Percentiles rank a stretch among this genome's conserved stretches.
Conservation (phyloP, 2,888 invertebrate genomes). For the Portevinia maculata region DNA sequence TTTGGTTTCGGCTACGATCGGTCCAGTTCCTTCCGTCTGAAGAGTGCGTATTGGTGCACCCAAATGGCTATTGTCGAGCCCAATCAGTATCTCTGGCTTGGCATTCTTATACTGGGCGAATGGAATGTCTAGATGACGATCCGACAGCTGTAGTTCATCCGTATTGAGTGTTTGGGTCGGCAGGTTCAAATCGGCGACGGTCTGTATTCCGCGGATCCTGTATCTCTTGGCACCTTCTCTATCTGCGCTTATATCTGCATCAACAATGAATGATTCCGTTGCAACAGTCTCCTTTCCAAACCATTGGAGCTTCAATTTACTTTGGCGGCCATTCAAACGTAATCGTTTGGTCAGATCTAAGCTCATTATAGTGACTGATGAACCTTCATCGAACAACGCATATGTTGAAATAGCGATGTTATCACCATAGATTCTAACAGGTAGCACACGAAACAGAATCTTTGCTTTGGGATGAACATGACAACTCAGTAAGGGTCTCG, state of each 20-base stretch:
- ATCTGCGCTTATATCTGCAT: too few species aligned
- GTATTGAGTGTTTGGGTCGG: slow-evolving; percentile 45
- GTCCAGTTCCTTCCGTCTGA: background rate
- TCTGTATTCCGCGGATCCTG: slow-evolving; percentile 32
- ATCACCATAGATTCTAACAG: slow-evolving; percentile 41
- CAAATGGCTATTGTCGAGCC: too few species aligned
- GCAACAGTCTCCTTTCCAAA: slow-evolving; percentile 47
- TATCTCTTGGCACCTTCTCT: slow-evolving; percentile 18
- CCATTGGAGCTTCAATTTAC: slow-evolving; percentile 58
- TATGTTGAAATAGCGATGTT: slow-evolving; percentile 25
- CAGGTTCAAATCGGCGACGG: slow-evolving; percentile 53
- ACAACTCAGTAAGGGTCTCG: slow-evolving; percentile 15
- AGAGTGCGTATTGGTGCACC: slow-evolving; percentile 18
- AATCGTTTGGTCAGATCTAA: slow-evolving; percentile 9
- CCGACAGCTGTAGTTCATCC: slow-evolving; percentile 38
- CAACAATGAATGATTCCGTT: slow-evolving; percentile 30
- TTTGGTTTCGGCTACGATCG: slow-evolving; percentile 16
- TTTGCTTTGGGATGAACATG: slow-evolving; percentile 30
- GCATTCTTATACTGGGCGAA: slow-evolving; percentile 15
- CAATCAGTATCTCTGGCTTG: too few species aligned
- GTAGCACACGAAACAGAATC: slow-evolving; percentile 45
- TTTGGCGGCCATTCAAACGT: slow-evolving; percentile 14
- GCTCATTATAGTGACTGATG: slow-evolving; percentile 52
- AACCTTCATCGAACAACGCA: slow-evolving; percentile 56
- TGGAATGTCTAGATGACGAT: too few species aligned